These are phyloP conservation scores for Ormyrus thymus DNA, from an alignment of 2,888 invertebrate genomes.

Conservation along the genomic window DNA sequence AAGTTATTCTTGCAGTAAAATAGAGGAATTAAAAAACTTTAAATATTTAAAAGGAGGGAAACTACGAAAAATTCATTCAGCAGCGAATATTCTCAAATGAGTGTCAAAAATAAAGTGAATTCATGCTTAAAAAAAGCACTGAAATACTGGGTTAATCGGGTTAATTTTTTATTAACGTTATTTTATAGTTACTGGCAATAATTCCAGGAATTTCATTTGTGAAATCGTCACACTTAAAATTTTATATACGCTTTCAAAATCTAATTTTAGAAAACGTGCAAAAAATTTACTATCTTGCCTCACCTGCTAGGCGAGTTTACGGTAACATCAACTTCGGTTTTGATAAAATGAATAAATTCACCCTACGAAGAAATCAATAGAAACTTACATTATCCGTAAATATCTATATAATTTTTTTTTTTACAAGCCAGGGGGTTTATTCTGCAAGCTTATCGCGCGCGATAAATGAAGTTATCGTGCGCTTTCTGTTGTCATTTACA, in stretches of 20 bases:
- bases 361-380: too few species aligned
- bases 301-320: slow-evolving; percentile 8
- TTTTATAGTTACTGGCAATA: not conserved
- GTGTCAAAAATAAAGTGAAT: too few species aligned
- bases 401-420: not conserved
- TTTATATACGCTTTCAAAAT: not conserved
- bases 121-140: not conserved
- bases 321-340: not conserved
- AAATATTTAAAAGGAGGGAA: too few species aligned
- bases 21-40: too few species aligned
- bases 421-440: not conserved
- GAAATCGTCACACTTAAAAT: not conserved
- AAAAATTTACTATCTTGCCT: slow-evolving; percentile 17
- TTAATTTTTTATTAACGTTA: not conserved
- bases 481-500: too few species aligned
- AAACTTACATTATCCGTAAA: too few species aligned
- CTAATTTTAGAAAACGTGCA: slow-evolving; percentile 2
- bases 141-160: not conserved
- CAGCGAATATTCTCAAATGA: too few species aligned
- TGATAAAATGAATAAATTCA: too few species aligned
- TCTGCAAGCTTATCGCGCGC: too few species aligned
- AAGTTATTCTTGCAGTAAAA: too few species aligned
- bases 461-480: too few species aligned
- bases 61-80: too few species aligned
- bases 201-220: not conserved